phyloP scores from a whole-genome alignment of 1,140 invertebrate genomes.

The Bombus ignitus region DNA sequence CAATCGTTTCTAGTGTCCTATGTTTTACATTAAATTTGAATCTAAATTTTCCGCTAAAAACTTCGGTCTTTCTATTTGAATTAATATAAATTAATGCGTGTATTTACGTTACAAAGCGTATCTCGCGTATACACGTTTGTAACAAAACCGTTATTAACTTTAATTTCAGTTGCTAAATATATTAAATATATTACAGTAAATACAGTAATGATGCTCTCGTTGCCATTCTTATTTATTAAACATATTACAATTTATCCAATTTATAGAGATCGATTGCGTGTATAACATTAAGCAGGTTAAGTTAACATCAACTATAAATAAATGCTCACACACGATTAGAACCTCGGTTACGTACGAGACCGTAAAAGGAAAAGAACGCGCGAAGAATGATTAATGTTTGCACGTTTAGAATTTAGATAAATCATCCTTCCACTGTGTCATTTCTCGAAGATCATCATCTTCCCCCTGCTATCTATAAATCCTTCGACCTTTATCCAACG shows the following conservation, averaged over 20 bases:
- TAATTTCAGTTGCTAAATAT: neutral
- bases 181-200: no score
- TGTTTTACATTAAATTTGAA: neutral
- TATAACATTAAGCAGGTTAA: neutral
- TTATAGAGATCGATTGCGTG: neutral
- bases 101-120: neutral
- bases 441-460: neutral
- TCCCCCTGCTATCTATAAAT: neutral
- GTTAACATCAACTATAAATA: neutral
- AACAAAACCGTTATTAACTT: neutral
- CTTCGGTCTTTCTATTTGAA: neutral
- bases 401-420: slow-evolving; percentile 12
- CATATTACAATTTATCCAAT: neutral
- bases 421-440: neutral
- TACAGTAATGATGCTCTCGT: no score
- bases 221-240: neutral
- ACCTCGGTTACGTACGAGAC: neutral
- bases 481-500: neutral
- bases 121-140: no score
- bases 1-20: neutral
- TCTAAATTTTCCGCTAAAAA: neutral
- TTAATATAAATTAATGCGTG: neutral
- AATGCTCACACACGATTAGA: slow-evolving; percentile 7
- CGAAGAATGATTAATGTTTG: neutral
- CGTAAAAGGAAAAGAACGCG: neutral